Conservation (phyloP, 2,113 vertebrate species). For the Ginglymostoma cirratum region DNA sequence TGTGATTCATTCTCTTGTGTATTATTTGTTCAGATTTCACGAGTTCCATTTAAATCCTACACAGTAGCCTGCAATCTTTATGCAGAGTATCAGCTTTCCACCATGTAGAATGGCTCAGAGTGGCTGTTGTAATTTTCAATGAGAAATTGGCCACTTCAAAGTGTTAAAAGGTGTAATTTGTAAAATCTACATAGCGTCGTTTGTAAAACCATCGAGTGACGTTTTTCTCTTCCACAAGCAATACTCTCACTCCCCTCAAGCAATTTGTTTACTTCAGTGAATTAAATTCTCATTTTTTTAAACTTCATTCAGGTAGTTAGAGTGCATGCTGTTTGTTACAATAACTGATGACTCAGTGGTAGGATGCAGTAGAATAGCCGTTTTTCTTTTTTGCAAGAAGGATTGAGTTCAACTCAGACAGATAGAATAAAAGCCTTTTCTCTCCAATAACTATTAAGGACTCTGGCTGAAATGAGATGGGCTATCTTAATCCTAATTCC, state of each 20-base stretch:
- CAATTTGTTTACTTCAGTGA: neutral
- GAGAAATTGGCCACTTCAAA: constrained; percentile 26
- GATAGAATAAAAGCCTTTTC: neutral
- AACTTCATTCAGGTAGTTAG: neutral
- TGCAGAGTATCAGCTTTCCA: neutral
- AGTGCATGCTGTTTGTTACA: neutral
- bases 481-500: neutral
- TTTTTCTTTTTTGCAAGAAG: neutral
- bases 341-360: neutral
- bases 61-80: neutral
- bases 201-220: neutral
- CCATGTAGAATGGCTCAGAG: neutral
- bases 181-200: neutral
- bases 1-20: constrained; percentile 23
- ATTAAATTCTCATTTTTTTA: constrained; percentile 5
- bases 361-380: neutral
- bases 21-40: neutral
- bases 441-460: neutral
- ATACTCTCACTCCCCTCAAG: neutral
- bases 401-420: neutral
- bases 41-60: constrained; percentile 14
- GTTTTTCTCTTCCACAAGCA: neutral
- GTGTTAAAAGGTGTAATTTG: neutral
- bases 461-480: neutral
- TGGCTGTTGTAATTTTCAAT: constrained; percentile 16